phyloP scores from a whole-genome alignment of 2,888 invertebrate genomes.

The Meganola albula region DNA sequence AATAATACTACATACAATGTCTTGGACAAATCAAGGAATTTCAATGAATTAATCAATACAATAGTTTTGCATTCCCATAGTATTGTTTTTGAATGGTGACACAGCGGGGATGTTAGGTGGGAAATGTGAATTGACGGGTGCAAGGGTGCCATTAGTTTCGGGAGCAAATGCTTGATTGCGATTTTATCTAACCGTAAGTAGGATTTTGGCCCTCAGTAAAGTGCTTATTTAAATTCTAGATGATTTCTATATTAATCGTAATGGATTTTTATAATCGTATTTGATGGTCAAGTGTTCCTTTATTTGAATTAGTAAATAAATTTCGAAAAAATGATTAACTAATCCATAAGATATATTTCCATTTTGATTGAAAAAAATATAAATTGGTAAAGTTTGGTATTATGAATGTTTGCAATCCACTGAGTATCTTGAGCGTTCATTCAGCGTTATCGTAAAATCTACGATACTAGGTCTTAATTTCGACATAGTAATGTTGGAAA shows the following conservation, averaged over 20 bases:
- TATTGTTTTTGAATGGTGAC: conserved; percentile 63
- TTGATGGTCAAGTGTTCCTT: too few relatives aligned
- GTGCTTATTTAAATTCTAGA: conserved; percentile 29
- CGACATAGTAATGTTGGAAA: too few relatives aligned
- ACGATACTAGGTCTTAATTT: too few relatives aligned
- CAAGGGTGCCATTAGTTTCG: conserved; percentile 54
- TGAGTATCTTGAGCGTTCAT: too few relatives aligned
- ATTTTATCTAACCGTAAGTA: conserved; percentile 68
- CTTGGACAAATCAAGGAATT: conserved; percentile 56
- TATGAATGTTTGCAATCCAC: too few relatives aligned
- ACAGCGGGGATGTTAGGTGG: conserved; percentile 52
- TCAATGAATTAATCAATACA: conserved; percentile 75
- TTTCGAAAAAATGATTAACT: too few relatives aligned
- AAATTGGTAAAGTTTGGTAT: too few relatives aligned
- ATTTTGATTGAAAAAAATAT: too few relatives aligned
- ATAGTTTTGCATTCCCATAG: conserved; percentile 70
- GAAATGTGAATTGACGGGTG: conserved; percentile 72
- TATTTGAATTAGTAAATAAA: too few relatives aligned
- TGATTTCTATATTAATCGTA: conserved; percentile 22
- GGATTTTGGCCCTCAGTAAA: conserved; percentile 54
- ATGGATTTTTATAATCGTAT: conserved; percentile 24
- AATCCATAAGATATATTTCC: too few relatives aligned
- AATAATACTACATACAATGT: conserved; percentile 52
- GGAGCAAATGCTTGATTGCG: conserved; percentile 63
- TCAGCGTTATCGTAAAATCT: too few relatives aligned